Evolutionary conservation across 2,888 invertebrate genomes (phyloP).

Genomic region (Dynastes grantii): DNA sequence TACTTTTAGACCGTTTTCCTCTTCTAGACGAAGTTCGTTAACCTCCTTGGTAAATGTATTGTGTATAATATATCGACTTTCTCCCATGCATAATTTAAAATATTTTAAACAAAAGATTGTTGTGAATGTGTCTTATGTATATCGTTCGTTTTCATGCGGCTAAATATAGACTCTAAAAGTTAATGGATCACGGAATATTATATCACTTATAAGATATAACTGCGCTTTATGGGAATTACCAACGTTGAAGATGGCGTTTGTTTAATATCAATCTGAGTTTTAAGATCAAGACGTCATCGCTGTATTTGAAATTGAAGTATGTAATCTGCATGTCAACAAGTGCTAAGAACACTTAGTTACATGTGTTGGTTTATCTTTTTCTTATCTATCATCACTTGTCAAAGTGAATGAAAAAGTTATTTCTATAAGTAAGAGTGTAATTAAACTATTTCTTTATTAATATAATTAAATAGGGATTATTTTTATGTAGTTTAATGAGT

Average conservation of each 20-base stretch:
- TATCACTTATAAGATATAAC: background rate
- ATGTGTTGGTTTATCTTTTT: no score
- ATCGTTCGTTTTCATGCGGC: background rate
- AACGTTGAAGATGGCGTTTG: background rate
- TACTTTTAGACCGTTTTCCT: no score
- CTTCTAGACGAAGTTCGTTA: background rate
- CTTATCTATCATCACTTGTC: no score
- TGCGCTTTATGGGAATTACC: background rate
- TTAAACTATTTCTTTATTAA: no score
- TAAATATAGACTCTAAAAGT: background rate
- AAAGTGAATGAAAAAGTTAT: no score
- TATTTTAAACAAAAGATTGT: constrained; percentile 10
- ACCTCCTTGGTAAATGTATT: background rate
- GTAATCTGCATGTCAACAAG: no score
- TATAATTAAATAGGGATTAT: no score
- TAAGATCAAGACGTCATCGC: no score
- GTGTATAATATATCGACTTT: constrained; percentile 1
- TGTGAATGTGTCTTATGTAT: background rate
- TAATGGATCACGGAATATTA: background rate
- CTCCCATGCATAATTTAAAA: constrained; percentile 6
- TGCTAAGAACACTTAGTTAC: no score
- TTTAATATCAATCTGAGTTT: background rate
- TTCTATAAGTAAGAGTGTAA: no score
- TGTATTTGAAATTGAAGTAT: no score
- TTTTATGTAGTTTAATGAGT: no score